Percentiles rank a stretch among this genome's conserved stretches.
Evolutionary conservation across 2,888 invertebrate genomes (phyloP).

Genomic region (Chalcosyrphus nemorum): DNA sequence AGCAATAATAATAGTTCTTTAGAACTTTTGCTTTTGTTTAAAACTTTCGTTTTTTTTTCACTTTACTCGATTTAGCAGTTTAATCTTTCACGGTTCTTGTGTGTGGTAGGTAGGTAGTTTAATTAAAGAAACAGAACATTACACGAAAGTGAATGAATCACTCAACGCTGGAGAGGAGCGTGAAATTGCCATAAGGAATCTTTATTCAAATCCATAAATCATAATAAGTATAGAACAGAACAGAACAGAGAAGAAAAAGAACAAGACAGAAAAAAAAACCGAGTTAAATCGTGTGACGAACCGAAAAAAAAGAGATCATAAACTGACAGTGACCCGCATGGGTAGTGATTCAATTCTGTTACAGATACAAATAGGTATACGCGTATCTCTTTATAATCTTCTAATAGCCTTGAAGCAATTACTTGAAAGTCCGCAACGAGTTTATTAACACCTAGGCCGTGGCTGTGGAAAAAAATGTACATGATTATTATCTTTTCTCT

Average conservation of each 20-base stretch:
- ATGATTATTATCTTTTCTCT: not conserved
- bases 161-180: constrained; percentile 19
- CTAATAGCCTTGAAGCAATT: constrained; percentile 64
- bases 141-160: constrained; percentile 34
- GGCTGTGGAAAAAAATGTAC: not conserved
- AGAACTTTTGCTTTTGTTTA: constrained; percentile 55
- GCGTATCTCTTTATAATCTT: constrained; percentile 33
- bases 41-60: constrained; percentile 7
- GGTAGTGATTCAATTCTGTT: constrained; percentile 17
- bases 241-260: constrained; percentile 1
- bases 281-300: constrained; percentile 41
- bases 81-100: constrained; percentile 34
- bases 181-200: constrained; percentile 34
- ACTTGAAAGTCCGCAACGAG: constrained; percentile 50
- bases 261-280: not conserved
- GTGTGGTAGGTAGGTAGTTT: too few relatives aligned
- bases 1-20: not conserved
- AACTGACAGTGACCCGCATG: constrained; percentile 23
- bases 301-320: not conserved
- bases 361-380: constrained; percentile 13
- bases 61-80: constrained; percentile 5
- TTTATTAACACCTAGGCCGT: constrained; percentile 62
- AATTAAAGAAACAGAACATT: constrained; percentile 15
- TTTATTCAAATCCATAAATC: constrained; percentile 26
- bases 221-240: not conserved